Conservation (phyloP, 1,140 invertebrate genomes). For the Atta texana region DNA sequence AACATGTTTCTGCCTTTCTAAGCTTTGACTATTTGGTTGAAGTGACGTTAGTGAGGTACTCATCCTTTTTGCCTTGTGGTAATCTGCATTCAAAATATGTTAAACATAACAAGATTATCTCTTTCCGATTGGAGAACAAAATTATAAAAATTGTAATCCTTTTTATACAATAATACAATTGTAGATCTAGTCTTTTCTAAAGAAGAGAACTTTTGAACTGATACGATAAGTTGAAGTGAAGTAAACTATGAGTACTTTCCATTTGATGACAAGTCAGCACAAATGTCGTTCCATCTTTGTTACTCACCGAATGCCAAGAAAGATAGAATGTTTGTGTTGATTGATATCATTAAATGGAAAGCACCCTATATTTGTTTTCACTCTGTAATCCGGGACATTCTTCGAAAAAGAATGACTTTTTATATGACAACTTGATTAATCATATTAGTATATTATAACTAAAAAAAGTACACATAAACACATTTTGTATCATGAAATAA, state of each 20-base stretch:
- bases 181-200: no score
- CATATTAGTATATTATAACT: neutral
- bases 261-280: no score
- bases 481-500: neutral
- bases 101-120: neutral
- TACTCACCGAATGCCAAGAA: no score
- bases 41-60: constrained; percentile 87
- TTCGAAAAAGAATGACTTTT: no score
- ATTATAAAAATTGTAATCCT: neutral
- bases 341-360: no score
- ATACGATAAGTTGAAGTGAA: no score
- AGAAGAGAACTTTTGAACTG: no score
- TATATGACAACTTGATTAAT: neutral
- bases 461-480: neutral
- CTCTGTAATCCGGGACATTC: no score
- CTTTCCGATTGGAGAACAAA: neutral
- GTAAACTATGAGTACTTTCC: no score
- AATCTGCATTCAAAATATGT: constrained; percentile 76
- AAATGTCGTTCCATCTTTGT: no score
- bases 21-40: constrained; percentile 85
- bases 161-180: neutral
- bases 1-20: constrained; percentile 86
- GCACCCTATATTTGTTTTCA: no score
- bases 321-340: no score
- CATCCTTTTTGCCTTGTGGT: constrained; percentile 84